A percentile compares a stretch with the other conserved stretches of the same genome.
Conservation (phyloP, 2,797 vertebrate species). For the Gila robusta region DNA sequence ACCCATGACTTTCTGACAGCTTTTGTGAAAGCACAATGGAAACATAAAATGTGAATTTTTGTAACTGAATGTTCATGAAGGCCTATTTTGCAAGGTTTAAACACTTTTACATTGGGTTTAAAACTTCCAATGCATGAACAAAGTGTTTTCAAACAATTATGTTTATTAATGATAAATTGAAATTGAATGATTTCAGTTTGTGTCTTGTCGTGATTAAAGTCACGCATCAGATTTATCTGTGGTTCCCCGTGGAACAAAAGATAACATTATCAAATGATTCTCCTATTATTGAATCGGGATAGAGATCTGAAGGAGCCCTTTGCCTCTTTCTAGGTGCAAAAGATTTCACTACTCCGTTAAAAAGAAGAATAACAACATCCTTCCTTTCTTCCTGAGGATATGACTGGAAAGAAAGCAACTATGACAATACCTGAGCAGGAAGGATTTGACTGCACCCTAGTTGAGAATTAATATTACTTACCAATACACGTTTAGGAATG, state of each 20-base stretch:
- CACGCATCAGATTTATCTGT: background rate
- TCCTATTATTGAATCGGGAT: background rate
- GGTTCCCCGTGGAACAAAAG: background rate
- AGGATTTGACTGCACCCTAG: slow-evolving; percentile 12
- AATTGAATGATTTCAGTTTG: background rate
- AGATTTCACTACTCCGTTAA: background rate
- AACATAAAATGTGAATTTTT: background rate
- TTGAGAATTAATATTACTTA: background rate
- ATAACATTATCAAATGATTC: background rate
- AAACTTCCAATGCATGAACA: no score
- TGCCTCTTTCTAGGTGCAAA: background rate
- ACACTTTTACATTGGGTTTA: background rate
- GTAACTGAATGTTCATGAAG: background rate
- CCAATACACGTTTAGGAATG: background rate
- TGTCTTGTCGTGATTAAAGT: background rate
- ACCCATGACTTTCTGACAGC: no score
- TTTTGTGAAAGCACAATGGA: background rate
- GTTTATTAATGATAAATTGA: background rate
- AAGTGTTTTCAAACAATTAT: background rate
- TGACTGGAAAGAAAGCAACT: slow-evolving; percentile 8
- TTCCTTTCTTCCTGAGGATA: slow-evolving; percentile 29
- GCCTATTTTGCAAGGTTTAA: background rate
- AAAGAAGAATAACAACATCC: background rate
- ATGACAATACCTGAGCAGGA: slow-evolving; percentile 33
- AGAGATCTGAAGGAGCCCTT: no score